Base-by-base conservation (phyloP, 1,140 invertebrate species). In the Bombus confusus region DNA sequence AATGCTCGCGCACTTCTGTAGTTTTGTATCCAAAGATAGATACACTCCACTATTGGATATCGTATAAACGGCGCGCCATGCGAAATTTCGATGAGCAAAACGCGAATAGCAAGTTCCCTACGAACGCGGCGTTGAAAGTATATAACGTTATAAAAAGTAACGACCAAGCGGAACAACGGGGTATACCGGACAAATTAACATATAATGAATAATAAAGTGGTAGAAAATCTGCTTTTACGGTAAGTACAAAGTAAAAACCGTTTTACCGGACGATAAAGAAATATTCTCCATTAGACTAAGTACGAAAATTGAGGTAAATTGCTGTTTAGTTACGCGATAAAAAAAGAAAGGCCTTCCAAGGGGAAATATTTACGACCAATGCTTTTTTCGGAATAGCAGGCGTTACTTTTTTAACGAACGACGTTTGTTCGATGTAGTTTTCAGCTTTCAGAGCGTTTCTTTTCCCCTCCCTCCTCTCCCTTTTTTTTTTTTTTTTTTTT, bases 1-100 rank as follows among this genome's bases (percentile, higher is more conserved):
- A 86, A 89, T 89, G 86, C 88, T 73, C 74, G 84, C 75, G 83
- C 71, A 89, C 85, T 88, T 90, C 85, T 77, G 59, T n/a, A 34
- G 64, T 66, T 62, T 71, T 12, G 68, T 43, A 41, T 62, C 59
- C 34, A 34, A 78, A 76, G 64, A 47, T 59, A 59, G 62, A 66
- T 39, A 41, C 13, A 10, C 31, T 28, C 1, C 12, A 13, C 0
- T 18, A 41, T n/a, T 1, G 37, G n/a, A 41, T 31, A 31, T n/a
- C 75, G 31, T 3, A 31, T 13, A 34, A 22, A 37, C 31, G 6
- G 64, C 5, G n/a, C n/a, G n/a, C 15, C 5, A 31, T 12, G 13
- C 66, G 66, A 25, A 77, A 62, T 28, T 39, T 77, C 37, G 31
- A 37, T 8, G 52, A 25, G 25, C 34, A 39, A 76, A 76, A 76